phyloP scores from a whole-genome alignment of 1,140 invertebrate species.

The Eumaeus atala region DNA sequence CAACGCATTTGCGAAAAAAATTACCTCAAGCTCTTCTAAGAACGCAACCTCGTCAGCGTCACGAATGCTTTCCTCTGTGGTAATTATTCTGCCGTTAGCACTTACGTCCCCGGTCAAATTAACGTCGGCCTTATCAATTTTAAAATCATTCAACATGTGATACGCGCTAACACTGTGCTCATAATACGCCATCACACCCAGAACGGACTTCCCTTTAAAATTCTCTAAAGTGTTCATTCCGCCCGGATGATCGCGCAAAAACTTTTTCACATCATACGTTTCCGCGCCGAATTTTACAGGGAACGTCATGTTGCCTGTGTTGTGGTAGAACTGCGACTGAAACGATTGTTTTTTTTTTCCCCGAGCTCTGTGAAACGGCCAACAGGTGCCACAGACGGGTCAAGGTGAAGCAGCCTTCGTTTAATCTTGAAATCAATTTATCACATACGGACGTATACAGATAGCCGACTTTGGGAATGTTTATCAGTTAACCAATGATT shows the following conservation, averaged over 20 bases:
- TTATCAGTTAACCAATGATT: too few species aligned
- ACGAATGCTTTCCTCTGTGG: slow-evolving; percentile 38
- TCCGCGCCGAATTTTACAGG: slow-evolving; percentile 51
- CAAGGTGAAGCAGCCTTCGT: slow-evolving; percentile 1
- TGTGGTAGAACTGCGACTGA: slow-evolving; percentile 22
- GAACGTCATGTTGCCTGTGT: slow-evolving; percentile 33
- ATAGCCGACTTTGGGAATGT: too few species aligned
- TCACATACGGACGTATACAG: too few species aligned
- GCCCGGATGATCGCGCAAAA: slow-evolving; percentile 78
- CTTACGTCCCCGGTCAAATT: slow-evolving; percentile 52
- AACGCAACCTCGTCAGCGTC: slow-evolving; percentile 45
- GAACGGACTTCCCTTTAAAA: slow-evolving; percentile 72
- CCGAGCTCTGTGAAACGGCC: not conserved
- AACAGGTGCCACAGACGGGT: slow-evolving; percentile 2
- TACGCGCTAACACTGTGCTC: slow-evolving; percentile 78
- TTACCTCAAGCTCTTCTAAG: slow-evolving; percentile 60
- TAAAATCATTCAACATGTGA: slow-evolving; percentile 77
- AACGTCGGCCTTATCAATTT: slow-evolving; percentile 37
- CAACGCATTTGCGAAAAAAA: too few species aligned
- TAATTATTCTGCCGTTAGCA: slow-evolving; percentile 57
- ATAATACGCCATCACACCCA: slow-evolving; percentile 68
- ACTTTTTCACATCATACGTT: slow-evolving; percentile 74
- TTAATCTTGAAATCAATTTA: not conserved
- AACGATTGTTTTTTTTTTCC: slow-evolving; percentile 3
- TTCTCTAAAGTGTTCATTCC: slow-evolving; percentile 74